Evolutionary conservation across 2,113 vertebrate genomes (phyloP), one percentile per base, ranked within the genome.

Genomic region (Pelodiscus sinensis): DNA sequence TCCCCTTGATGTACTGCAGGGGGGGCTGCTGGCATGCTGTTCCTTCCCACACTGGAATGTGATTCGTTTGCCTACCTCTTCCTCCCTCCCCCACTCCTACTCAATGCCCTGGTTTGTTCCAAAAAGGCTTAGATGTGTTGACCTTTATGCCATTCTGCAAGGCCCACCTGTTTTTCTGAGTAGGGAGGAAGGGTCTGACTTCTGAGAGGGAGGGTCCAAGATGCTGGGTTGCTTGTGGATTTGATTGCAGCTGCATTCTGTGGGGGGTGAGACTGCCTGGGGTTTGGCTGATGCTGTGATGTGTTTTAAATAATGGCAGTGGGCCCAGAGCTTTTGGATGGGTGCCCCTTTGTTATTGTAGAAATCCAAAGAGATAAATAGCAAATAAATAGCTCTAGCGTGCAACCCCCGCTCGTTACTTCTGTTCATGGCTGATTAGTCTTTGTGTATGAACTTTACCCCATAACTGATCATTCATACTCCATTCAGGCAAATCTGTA

Each of bases 331-430:
- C 3, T 77, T 92, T 79, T 77, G 80, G 80, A 79, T 11, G 54
- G 62, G n/a, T 0, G 10, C 86, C 1, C 0, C 82, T 18, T 79
- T 8, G 21, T n/a, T n/a, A n/a, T 86, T 81, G 82, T 77, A 57
- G 82, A 90, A 92, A 86, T 73, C 82, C 62, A 52, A 82, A 22
- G 82, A 90, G 87, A 94, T 86, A 93, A 91, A 85, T 31, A 95
- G 54, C 77, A 83, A 57, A 86, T 82, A 73, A 80, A 31, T 79
- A 83, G 51, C 80, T 87, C 11, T 38, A 62, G n/a, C 57, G 7
- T 50, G 73, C 38, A 77, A 50, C 50, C 1, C 15, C 9, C 21
- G 18, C n/a, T 79, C 7, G 11, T 81, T 35, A 50, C 27, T 82
- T 90, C 73, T 84, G 50, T 78, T 84, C n/a, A 2, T 0, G 9